These are phyloP conservation scores for Ellobius talpinus DNA, from an alignment of 2,113 vertebrate species.

Conservation along the genomic window DNA sequence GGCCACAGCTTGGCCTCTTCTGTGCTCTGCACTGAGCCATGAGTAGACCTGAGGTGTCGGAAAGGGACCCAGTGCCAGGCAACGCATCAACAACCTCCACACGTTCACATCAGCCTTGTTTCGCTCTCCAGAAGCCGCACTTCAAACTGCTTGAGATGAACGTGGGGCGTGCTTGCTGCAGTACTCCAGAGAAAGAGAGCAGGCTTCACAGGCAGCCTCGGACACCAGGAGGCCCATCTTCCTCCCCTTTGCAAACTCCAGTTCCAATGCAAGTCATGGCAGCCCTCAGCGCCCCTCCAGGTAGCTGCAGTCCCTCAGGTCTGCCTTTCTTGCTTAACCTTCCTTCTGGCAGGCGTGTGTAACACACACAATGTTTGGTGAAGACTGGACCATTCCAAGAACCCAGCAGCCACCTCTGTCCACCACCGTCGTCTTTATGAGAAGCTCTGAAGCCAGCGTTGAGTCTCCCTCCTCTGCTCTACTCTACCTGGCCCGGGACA, in stretches of 20 bases:
- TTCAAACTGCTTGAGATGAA: slow-evolving; percentile 68
- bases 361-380: not conserved
- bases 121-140: slow-evolving; percentile 78
- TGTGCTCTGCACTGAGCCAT: rapidly evolving
- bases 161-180: slow-evolving; percentile 38
- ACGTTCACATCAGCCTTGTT: not conserved
- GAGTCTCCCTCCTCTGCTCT: not conserved
- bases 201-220: rapidly evolving
- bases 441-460: not conserved
- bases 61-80: too few relatives aligned
- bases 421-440: not conserved
- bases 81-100: not conserved
- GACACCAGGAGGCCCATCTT: not conserved
- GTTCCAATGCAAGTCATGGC: rapidly evolving
- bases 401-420: not conserved
- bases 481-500: not conserved
- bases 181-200: too few relatives aligned
- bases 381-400: not conserved
- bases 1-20: not conserved
- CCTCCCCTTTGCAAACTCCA: too few relatives aligned
- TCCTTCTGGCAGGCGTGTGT: rapidly evolving
- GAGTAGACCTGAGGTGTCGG: too few relatives aligned
- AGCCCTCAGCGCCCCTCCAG: too few relatives aligned
- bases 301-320: too few relatives aligned
- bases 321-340: not conserved